Evolutionary conservation across 2,113 vertebrate genomes (phyloP).

Genomic region (Chitala chitala): DNA sequence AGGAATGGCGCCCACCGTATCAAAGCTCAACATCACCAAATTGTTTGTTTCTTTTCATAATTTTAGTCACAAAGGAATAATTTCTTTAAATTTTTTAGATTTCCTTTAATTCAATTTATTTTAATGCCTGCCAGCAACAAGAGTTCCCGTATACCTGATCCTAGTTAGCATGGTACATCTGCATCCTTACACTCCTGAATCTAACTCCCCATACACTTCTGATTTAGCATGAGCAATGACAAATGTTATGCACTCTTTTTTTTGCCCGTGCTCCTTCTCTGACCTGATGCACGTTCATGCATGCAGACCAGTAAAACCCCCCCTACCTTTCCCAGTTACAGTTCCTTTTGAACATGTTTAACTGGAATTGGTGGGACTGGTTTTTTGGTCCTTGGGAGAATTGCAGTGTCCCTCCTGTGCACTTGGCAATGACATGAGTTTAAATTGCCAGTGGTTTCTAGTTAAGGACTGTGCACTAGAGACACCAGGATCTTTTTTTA

Average conservation of each 20-base stretch:
- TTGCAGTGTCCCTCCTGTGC: not conserved
- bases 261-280: not conserved
- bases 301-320: constrained; percentile 10
- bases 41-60: not conserved
- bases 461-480: no score
- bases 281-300: constrained; percentile 30
- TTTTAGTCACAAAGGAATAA: not conserved
- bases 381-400: not conserved
- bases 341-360: not conserved
- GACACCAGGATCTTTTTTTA: no score
- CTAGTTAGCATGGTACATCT: constrained; percentile 60
- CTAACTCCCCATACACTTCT: constrained; percentile 44
- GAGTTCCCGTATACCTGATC: constrained; percentile 30
- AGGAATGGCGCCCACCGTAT: not conserved
- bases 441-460: not conserved
- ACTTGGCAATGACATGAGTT: not conserved
- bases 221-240: constrained; percentile 62
- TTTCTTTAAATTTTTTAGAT: not conserved
- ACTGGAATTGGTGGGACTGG: not conserved
- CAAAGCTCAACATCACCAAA: not conserved
- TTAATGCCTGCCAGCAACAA: no score
- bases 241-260: not conserved
- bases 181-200: constrained; percentile 48
- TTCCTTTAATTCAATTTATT: not conserved
- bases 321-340: not conserved